phyloP scores from a whole-genome alignment of 2,113 vertebrate species.

The Phrynocephalus versicolor region DNA sequence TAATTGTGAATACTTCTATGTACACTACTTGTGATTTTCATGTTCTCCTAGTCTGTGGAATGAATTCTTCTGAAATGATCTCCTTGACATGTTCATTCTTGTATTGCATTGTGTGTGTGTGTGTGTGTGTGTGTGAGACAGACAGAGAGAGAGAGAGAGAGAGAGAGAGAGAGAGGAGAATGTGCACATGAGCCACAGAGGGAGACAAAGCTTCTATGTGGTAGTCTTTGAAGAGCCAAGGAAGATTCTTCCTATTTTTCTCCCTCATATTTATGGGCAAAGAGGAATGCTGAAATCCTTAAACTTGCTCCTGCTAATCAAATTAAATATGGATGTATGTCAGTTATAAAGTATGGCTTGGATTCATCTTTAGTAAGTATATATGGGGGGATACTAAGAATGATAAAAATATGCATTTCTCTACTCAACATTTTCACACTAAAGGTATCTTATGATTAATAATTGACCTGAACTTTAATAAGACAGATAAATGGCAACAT shows the following conservation, averaged over 20 bases:
- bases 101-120: neutral
- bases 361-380: neutral
- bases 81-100: neutral
- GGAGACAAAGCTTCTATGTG: neutral
- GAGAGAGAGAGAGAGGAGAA: neutral
- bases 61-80: neutral
- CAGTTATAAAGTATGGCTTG: neutral
- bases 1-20: neutral
- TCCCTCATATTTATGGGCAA: constrained; percentile 28
- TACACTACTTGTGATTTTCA: neutral
- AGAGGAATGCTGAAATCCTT: constrained; percentile 12
- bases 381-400: neutral
- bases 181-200: no score
- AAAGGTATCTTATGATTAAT: constrained; percentile 9
- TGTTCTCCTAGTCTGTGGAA: neutral
- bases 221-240: neutral
- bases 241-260: neutral
- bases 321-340: constrained; percentile 36
- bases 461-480: constrained; percentile 13
- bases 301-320: constrained; percentile 1
- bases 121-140: neutral
- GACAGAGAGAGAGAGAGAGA: neutral
- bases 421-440: constrained; percentile 1
- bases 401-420: constrained; percentile 5
- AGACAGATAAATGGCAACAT: neutral